Evolutionary conservation across 1,140 invertebrate species (phyloP).

Genomic region (Harpegnathos saltator): DNA sequence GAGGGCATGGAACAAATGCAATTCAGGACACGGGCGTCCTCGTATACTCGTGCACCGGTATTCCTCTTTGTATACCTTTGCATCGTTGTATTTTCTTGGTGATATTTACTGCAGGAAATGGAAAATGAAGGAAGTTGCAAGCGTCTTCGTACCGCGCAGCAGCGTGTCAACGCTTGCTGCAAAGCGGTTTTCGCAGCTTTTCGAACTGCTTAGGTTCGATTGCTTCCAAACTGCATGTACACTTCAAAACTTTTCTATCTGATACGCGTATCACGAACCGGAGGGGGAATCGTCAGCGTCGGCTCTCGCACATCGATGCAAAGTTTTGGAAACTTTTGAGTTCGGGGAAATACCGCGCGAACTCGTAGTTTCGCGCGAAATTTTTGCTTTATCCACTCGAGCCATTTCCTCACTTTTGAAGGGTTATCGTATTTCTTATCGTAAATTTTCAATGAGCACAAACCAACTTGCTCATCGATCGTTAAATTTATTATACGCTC

Average conservation of each 20-base stretch:
- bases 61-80: too few relatives aligned
- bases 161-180: constrained; percentile 31
- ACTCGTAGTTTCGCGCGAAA: constrained; percentile 38
- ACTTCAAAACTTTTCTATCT: constrained; percentile 50
- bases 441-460: background rate
- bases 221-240: constrained; percentile 52
- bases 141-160: background rate
- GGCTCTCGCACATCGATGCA: constrained; percentile 25
- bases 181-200: constrained; percentile 50
- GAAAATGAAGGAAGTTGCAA: constrained; percentile 44
- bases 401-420: constrained; percentile 23
- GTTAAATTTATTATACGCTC: background rate
- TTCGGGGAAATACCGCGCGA: constrained; percentile 7
- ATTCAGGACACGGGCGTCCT: background rate
- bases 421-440: constrained; percentile 10
- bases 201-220: constrained; percentile 56
- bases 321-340: constrained; percentile 40
- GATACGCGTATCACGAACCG: constrained; percentile 43
- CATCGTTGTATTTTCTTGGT: constrained; percentile 14
- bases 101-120: constrained; percentile 1
- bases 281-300: constrained; percentile 32
- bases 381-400: constrained; percentile 30
- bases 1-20: background rate
- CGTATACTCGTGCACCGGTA: too few relatives aligned
- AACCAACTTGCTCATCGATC: background rate